These are phyloP conservation scores for Conus ventricosus DNA, from an alignment of 1,140 invertebrate species.

Conservation along the genomic window DNA sequence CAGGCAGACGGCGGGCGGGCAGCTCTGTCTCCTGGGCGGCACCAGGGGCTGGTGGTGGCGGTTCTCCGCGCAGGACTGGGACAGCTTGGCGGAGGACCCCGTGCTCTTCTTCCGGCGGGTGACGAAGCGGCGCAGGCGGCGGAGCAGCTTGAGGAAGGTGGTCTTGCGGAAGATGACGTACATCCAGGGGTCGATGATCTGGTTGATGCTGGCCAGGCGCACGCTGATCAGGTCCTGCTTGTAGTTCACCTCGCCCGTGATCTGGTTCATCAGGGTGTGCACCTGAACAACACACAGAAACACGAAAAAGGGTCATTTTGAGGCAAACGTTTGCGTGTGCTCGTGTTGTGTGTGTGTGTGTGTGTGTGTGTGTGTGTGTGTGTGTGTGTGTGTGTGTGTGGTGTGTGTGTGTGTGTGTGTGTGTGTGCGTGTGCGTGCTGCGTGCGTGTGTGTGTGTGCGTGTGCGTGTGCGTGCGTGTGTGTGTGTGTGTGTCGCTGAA, in stretches of 20 bases:
- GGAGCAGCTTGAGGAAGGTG: conserved; percentile 57
- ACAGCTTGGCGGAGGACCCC: neutral
- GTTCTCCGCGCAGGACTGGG: neutral
- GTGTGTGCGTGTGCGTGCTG: too few species aligned
- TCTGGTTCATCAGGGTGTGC: conserved; percentile 72
- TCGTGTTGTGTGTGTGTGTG: too few species aligned
- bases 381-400: too few species aligned
- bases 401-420: too few species aligned
- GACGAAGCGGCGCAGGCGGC: conserved; percentile 51
- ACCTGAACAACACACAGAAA: conserved; percentile 64
- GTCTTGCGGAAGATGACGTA: conserved; percentile 72
- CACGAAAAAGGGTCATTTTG: neutral
- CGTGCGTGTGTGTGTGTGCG: too few species aligned
- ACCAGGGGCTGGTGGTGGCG: neutral
- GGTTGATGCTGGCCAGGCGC: conserved; percentile 73
- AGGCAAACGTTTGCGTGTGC: too few species aligned
- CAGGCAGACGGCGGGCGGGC: neutral
- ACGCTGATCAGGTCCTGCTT: conserved; percentile 70
- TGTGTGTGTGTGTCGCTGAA: too few species aligned
- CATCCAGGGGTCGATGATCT: conserved; percentile 76
- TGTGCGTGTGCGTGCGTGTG: too few species aligned
- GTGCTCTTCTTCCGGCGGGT: neutral
- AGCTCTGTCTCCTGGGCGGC: neutral
- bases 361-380: too few species aligned
- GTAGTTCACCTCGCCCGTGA: conserved; percentile 59